Conservation (phyloP, 2,888 invertebrate species). For the Pandemis corylana region DNA sequence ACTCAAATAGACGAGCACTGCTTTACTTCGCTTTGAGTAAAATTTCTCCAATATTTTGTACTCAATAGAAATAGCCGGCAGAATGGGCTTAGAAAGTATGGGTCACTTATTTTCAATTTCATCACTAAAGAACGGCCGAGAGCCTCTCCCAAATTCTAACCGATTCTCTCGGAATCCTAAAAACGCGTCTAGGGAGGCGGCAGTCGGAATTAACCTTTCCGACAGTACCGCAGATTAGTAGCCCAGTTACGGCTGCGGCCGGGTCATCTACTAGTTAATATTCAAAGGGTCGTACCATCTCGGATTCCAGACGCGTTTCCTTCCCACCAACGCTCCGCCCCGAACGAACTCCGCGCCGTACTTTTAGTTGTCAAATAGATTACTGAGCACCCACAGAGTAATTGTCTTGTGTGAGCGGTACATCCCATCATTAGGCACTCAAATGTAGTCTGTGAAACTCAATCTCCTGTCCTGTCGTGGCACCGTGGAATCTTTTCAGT, state of each 20-base stretch:
- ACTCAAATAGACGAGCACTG: neutral
- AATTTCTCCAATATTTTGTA: neutral
- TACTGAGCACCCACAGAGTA: slow-evolving; percentile 52
- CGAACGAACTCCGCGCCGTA: slow-evolving; percentile 60
- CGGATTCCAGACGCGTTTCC: slow-evolving; percentile 75
- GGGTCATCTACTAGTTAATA: slow-evolving; percentile 81
- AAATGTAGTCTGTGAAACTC: neutral
- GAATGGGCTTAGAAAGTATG: slow-evolving; percentile 1
- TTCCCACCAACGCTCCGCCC: slow-evolving; percentile 55
- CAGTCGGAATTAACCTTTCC: slow-evolving; percentile 72
- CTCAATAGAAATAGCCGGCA: slow-evolving; percentile 3
- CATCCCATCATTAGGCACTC: neutral
- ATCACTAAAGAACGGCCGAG: slow-evolving; percentile 8
- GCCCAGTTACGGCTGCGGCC: slow-evolving; percentile 68
- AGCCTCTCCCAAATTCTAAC: slow-evolving; percentile 24
- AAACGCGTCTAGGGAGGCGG: slow-evolving; percentile 33
- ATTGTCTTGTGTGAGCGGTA: slow-evolving; percentile 27
- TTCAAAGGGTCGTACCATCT: slow-evolving; percentile 80
- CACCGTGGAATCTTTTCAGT: neutral
- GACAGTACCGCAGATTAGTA: slow-evolving; percentile 68
- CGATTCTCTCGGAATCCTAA: slow-evolving; percentile 27
- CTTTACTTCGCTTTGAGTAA: neutral
- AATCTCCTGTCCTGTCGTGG: neutral
- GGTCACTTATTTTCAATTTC: slow-evolving; percentile 29
- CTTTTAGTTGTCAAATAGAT: slow-evolving; percentile 63